Evolutionary conservation across 2,888 invertebrate genomes (phyloP).

Genomic region (Ochropacha duplaris): DNA sequence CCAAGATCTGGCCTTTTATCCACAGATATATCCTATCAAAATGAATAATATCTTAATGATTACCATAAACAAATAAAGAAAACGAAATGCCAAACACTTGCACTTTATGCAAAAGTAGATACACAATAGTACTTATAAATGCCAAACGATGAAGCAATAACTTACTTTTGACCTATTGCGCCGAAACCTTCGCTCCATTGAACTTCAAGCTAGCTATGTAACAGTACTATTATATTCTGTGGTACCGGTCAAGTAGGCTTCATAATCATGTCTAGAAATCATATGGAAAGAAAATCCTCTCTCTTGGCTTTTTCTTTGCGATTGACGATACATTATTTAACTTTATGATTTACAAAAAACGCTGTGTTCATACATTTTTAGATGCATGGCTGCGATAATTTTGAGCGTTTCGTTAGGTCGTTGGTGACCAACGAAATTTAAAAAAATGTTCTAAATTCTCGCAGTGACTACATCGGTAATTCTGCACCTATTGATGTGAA

Average conservation of each 20-base stretch:
- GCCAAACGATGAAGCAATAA: constrained; percentile 27
- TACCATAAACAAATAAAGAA: background rate
- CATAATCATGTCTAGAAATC: background rate
- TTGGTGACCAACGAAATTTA: too few relatives aligned
- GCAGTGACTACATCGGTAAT: too few relatives aligned
- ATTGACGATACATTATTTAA: too few relatives aligned
- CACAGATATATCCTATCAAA: background rate
- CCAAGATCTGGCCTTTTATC: background rate
- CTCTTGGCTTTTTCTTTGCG: too few relatives aligned
- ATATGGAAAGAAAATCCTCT: background rate
- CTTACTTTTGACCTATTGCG: constrained; percentile 42
- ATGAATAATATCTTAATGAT: background rate
- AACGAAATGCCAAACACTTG: background rate
- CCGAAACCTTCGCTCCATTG: constrained; percentile 9
- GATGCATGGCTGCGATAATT: too few relatives aligned
- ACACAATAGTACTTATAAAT: constrained; percentile 23
- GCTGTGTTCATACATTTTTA: too few relatives aligned
- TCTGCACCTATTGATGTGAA: too few relatives aligned
- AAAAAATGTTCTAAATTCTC: too few relatives aligned
- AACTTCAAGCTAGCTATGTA: background rate
- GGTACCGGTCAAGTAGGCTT: background rate
- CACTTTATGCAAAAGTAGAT: constrained; percentile 4
- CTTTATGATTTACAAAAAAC: too few relatives aligned
- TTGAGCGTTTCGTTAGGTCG: too few relatives aligned
- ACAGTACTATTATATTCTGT: too few relatives aligned